Percentiles rank a stretch among this genome's conserved stretches.
phyloP scores from a whole-genome alignment of 2,797 vertebrate genomes.

The Triplophysa yarkandensis region DNA sequence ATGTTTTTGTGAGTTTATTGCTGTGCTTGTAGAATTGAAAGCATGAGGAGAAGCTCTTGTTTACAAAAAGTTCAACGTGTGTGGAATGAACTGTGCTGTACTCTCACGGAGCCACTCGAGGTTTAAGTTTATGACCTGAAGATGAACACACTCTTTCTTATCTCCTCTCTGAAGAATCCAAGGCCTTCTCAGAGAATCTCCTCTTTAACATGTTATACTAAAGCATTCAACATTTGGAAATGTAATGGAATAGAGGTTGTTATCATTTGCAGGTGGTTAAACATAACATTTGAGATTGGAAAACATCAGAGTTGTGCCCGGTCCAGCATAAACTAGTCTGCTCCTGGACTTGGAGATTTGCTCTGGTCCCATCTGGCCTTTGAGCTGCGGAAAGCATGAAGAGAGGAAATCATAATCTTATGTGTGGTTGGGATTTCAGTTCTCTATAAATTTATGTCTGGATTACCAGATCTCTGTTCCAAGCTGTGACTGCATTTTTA shows the following conservation, averaged over 20 bases:
- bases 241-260: neutral
- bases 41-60: constrained; percentile 51
- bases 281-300: no score
- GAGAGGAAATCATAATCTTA: neutral
- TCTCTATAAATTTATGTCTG: constrained; percentile 5
- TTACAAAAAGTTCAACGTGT: constrained; percentile 41
- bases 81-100: constrained; percentile 39
- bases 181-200: constrained; percentile 5
- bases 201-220: no score
- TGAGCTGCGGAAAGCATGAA: neutral
- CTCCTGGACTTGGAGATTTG: neutral
- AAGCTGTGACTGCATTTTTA: constrained; percentile 18
- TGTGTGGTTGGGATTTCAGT: neutral
- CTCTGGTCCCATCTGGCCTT: neutral
- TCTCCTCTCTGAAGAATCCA: constrained; percentile 1
- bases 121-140: constrained; percentile 67
- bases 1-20: constrained; percentile 7
- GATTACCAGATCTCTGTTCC: neutral
- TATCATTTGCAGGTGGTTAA: no score
- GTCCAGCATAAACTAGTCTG: neutral
- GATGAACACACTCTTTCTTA: constrained; percentile 49
- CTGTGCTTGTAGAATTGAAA: constrained; percentile 43
- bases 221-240: neutral
- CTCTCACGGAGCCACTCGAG: constrained; percentile 47
- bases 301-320: neutral